These are phyloP conservation scores for Bemisia tabaci DNA, from an alignment of 1,140 invertebrate genomes.

Conservation along the genomic window DNA sequence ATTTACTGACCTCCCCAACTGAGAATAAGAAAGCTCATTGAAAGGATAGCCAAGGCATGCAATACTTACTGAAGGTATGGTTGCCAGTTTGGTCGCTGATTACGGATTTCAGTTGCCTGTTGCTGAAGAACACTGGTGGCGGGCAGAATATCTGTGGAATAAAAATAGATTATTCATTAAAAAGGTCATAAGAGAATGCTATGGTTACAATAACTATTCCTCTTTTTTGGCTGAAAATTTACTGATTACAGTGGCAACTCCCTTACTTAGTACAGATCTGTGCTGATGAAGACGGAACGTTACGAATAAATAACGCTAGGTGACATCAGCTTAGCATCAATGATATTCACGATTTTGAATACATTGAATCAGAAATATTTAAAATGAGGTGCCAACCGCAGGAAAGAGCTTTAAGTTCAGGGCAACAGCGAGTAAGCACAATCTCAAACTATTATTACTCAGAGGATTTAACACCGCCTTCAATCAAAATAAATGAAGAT, in stretches of 20 bases:
- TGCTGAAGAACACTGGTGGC: conserved; percentile 90
- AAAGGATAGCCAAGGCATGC: too few relatives aligned
- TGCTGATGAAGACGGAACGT: not conserved
- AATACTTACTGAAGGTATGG: conserved; percentile 87
- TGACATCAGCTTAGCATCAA: conserved; percentile 4
- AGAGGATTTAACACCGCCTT: too few relatives aligned
- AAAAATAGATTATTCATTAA: too few relatives aligned
- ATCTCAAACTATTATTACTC: too few relatives aligned
- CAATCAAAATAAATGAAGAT: too few relatives aligned
- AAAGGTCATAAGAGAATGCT: not conserved
- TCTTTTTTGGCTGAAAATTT: not conserved
- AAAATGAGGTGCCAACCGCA: too few relatives aligned
- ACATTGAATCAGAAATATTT: too few relatives aligned
- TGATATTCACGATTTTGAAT: not conserved
- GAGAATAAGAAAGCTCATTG: conserved; percentile 4
- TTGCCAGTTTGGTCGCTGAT: conserved; percentile 83
- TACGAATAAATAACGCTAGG: conserved; percentile 2
- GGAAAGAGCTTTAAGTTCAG: too few relatives aligned
- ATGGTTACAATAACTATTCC: not conserved
- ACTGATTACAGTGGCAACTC: not conserved
- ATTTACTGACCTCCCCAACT: too few relatives aligned
- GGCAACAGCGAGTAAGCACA: too few relatives aligned
- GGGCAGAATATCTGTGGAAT: conserved; percentile 72
- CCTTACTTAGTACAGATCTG: conserved; percentile 3
- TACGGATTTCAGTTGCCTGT: conserved; percentile 80